These are phyloP conservation scores for Panzeria rudis DNA, from an alignment of 2,888 invertebrate genomes.

Conservation along the genomic window DNA sequence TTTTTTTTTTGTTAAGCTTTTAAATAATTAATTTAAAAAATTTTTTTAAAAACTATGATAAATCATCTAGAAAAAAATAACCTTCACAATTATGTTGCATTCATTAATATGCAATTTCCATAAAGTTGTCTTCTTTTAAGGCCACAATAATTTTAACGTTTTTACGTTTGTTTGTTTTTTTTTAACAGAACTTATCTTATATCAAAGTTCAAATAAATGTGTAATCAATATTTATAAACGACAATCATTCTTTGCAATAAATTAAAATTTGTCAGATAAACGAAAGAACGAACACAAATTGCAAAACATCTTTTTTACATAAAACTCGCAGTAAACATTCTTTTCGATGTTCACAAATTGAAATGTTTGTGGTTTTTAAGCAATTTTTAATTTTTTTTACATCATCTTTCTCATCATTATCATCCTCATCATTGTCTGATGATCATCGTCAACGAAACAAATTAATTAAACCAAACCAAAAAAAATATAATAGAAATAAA, in stretches of 20 bases:
- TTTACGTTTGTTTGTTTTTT: neutral
- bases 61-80: neutral
- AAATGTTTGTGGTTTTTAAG: slow-evolving; percentile 61
- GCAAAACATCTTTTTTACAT: slow-evolving; percentile 37
- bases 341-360: slow-evolving; percentile 52
- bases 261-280: slow-evolving; percentile 53
- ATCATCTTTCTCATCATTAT: slow-evolving; percentile 3
- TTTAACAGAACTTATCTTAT: slow-evolving; percentile 1
- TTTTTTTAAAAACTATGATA: neutral
- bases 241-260: slow-evolving; percentile 35
- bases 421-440: slow-evolving; percentile 10
- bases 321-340: slow-evolving; percentile 44
- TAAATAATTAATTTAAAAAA: neutral
- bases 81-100: slow-evolving; percentile 34
- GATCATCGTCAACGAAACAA: slow-evolving; percentile 33
- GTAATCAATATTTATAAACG: slow-evolving; percentile 25
- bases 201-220: slow-evolving; percentile 23
- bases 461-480: slow-evolving; percentile 45
- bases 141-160: slow-evolving; percentile 40
- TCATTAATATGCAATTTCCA: neutral
- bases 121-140: slow-evolving; percentile 6
- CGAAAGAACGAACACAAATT: slow-evolving; percentile 27
- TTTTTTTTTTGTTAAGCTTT: neutral
- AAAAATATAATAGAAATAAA: slow-evolving; percentile 6
- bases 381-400: slow-evolving; percentile 1